Evolutionary conservation across 2,797 vertebrate genomes (phyloP).

Genomic region (Scomberomorus guttatus): DNA sequence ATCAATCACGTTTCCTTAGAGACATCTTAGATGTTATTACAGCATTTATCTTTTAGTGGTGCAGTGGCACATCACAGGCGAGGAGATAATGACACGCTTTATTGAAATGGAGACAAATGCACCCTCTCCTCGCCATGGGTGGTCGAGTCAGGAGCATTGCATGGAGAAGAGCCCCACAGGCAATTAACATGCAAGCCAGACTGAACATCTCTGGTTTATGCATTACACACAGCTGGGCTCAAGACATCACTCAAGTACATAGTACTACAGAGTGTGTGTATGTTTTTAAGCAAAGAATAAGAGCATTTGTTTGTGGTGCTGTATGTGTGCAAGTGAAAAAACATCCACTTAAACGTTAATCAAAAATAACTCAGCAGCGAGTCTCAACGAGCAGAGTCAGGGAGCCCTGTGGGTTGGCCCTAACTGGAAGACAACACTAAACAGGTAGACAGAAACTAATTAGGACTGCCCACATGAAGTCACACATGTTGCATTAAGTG

Average conservation of each 20-base stretch:
- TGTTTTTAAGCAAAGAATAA: slow-evolving; percentile 26
- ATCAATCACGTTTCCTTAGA: slow-evolving; percentile 60
- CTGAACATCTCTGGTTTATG: slow-evolving; percentile 78
- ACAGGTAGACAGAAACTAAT: slow-evolving; percentile 25
- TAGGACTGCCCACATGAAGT: slow-evolving; percentile 10
- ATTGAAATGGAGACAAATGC: slow-evolving; percentile 78
- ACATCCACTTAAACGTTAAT: slow-evolving; percentile 13
- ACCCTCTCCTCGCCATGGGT: slow-evolving; percentile 75
- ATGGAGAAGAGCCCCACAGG: slow-evolving; percentile 66
- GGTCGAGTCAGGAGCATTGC: slow-evolving; percentile 68
- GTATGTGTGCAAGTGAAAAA: slow-evolving; percentile 10
- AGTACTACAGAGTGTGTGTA: slow-evolving; percentile 14
- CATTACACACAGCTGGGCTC: slow-evolving; percentile 79
- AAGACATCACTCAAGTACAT: slow-evolving; percentile 65
- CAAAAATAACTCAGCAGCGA: slow-evolving; percentile 21
- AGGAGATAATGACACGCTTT: slow-evolving; percentile 82
- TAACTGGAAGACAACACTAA: slow-evolving; percentile 16
- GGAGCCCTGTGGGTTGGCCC: slow-evolving; percentile 10
- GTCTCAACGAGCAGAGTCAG: slow-evolving; percentile 41
- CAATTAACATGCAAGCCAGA: slow-evolving; percentile 76
- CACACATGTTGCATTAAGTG: not conserved
- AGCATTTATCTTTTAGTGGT: slow-evolving; percentile 73
- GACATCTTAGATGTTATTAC: slow-evolving; percentile 58
- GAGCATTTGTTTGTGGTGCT: slow-evolving; percentile 1
- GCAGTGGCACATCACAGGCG: slow-evolving; percentile 71